Evolutionary conservation across 2,797 vertebrate genomes (phyloP).

Genomic region (Sebastes itinus): DNA sequence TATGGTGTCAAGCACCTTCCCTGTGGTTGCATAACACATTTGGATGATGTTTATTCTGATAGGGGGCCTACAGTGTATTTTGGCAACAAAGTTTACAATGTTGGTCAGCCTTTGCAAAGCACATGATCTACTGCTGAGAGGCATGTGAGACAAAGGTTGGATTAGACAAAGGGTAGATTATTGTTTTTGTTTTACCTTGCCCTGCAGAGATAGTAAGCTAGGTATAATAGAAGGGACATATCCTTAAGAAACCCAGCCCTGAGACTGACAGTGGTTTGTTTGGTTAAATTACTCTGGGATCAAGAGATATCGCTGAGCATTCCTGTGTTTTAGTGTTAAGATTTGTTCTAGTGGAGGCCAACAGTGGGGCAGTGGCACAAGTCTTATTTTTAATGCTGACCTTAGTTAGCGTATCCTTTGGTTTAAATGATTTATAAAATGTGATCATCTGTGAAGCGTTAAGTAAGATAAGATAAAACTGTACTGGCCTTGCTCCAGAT

Average conservation of each 20-base stretch:
- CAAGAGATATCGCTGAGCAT: conserved; percentile 43
- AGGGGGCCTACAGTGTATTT: conserved; percentile 56
- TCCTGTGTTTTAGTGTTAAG: conserved; percentile 20
- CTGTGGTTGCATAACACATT: conserved; percentile 32
- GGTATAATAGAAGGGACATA: conserved; percentile 16
- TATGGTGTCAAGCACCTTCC: neutral
- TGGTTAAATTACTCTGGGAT: conserved; percentile 44
- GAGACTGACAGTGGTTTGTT: conserved; percentile 44
- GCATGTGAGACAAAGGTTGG: conserved; percentile 57
- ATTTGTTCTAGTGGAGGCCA: conserved; percentile 15
- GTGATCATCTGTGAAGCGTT: neutral
- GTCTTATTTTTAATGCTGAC: neutral
- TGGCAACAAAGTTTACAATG: conserved; percentile 65
- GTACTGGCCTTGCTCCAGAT: neutral
- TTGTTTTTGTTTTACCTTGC: neutral
- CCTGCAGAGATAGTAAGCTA: conserved; percentile 3
- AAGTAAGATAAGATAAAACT: neutral
- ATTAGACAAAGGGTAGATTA: neutral
- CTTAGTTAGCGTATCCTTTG: neutral
- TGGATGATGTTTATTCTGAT: conserved; percentile 23
- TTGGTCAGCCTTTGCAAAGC: conserved; percentile 54
- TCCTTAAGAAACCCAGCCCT: conserved; percentile 45
- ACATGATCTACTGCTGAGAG: conserved; percentile 68
- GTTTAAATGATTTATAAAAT: neutral
- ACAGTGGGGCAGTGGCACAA: neutral